These are phyloP conservation scores for Pelecanus crispus DNA, from an alignment of 2,113 vertebrate genomes.

Conservation along the genomic window DNA sequence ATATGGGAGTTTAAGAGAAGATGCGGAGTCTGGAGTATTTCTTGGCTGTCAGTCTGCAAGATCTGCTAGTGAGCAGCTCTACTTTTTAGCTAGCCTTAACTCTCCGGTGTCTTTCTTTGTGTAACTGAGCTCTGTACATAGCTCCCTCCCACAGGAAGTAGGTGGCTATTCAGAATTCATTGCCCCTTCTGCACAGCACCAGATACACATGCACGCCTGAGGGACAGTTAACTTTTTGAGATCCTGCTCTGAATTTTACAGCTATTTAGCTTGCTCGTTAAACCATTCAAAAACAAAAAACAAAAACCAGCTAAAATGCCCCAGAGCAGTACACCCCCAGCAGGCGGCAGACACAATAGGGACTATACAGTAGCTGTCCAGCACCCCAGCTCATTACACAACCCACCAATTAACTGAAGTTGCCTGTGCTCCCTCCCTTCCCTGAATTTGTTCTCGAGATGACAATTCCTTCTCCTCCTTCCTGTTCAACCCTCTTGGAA, in stretches of 20 bases:
- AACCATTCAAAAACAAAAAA: not conserved
- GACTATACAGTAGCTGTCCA: conserved; percentile 11
- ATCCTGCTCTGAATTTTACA: conserved; percentile 26
- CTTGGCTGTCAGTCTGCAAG: not conserved
- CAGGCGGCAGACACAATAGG: not conserved
- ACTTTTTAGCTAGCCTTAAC: not conserved
- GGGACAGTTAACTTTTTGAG: not conserved
- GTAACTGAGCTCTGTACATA: not conserved
- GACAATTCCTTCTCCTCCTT: not conserved
- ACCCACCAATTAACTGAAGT: conserved; percentile 24
- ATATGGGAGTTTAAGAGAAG: not conserved
- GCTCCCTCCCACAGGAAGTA: not conserved
- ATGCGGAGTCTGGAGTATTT: not conserved
- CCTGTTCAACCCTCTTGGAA: not conserved
- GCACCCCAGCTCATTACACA: conserved; percentile 26
- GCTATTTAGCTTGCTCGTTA: conserved; percentile 20
- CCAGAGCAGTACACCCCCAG: not conserved
- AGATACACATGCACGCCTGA: not conserved
- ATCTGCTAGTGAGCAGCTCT: not conserved
- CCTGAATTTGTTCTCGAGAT: not conserved
- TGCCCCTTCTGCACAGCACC: not conserved
- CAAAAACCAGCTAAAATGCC: conserved; percentile 8
- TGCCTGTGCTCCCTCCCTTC: not conserved
- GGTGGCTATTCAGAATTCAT: not conserved
- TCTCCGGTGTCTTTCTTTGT: not conserved